phyloP scores from a whole-genome alignment of 2,113 vertebrate species.

The Hyla sarda region DNA sequence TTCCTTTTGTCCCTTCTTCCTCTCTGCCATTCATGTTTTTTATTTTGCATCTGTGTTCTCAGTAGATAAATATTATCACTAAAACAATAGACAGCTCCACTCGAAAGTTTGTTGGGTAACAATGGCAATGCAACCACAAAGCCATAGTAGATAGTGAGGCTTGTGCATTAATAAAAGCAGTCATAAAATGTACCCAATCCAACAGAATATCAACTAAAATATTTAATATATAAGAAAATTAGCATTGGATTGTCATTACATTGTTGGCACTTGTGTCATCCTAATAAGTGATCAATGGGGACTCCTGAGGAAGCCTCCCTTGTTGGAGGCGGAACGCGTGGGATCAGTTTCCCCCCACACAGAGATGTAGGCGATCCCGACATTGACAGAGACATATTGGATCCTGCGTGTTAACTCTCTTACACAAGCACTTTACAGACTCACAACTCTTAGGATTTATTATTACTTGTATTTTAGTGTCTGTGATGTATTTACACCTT shows the following conservation, averaged over 20 bases:
- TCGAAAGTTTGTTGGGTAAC: background rate
- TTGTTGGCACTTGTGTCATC: background rate
- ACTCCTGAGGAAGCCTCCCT: too few species aligned
- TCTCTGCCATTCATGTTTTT: slow-evolving; percentile 41
- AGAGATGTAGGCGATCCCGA: too few species aligned
- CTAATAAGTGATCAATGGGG: background rate
- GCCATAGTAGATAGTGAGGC: background rate
- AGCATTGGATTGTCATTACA: too few species aligned
- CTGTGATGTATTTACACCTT: too few species aligned
- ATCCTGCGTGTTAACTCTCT: too few species aligned
- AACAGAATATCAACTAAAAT: background rate
- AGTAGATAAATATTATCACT: slow-evolving; percentile 1
- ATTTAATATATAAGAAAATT: too few species aligned
- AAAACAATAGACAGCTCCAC: background rate
- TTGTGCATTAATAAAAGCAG: background rate
- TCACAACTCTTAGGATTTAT: too few species aligned
- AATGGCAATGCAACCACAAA: background rate
- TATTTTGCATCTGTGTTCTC: background rate
- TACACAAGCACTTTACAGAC: too few species aligned
- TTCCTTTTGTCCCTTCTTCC: slow-evolving; percentile 48
- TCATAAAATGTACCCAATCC: background rate
- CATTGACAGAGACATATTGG: too few species aligned
- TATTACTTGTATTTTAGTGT: too few species aligned
- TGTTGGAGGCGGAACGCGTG: background rate
- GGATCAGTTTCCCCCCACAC: too few species aligned